Conservation (phyloP, 1,140 invertebrate species). For the Drosophila repleta region DNA sequence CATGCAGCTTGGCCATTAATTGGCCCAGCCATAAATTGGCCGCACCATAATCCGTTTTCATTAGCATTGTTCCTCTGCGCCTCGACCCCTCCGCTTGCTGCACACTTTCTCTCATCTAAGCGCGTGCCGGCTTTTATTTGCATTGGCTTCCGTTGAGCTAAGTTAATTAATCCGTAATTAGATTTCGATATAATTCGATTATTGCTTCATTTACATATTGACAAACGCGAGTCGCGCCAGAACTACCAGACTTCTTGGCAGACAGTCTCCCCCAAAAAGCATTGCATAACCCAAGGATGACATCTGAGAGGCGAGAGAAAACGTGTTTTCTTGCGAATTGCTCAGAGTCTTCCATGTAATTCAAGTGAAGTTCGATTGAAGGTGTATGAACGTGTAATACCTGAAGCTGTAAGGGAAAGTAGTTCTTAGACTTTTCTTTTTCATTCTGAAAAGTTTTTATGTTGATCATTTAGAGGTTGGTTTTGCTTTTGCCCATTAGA, state of each 20-base stretch:
- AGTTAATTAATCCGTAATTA: constrained; percentile 54
- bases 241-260: constrained; percentile 42
- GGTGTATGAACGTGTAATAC: too few relatives aligned
- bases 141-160: constrained; percentile 7
- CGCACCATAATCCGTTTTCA: constrained; percentile 22
- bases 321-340: not conserved
- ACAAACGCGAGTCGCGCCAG: not conserved
- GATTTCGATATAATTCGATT: constrained; percentile 40
- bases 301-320: not conserved
- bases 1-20: constrained; percentile 37
- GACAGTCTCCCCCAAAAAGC: constrained; percentile 28
- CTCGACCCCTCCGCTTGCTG: constrained; percentile 29
- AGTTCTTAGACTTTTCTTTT: too few relatives aligned
- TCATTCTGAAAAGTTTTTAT: too few relatives aligned
- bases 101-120: constrained; percentile 46
- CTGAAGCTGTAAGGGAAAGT: too few relatives aligned
- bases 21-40: constrained; percentile 22
- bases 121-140: constrained; percentile 47
- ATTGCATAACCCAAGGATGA: constrained; percentile 33
- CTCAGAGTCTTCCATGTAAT: not conserved
- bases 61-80: constrained; percentile 47
- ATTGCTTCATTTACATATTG: constrained; percentile 19
- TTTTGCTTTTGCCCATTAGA: too few relatives aligned
- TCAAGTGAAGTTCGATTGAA: too few relatives aligned
- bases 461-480: too few relatives aligned